phyloP scores from a whole-genome alignment of 2,797 vertebrate genomes.

The Lagorchestes hirsutus region DNA sequence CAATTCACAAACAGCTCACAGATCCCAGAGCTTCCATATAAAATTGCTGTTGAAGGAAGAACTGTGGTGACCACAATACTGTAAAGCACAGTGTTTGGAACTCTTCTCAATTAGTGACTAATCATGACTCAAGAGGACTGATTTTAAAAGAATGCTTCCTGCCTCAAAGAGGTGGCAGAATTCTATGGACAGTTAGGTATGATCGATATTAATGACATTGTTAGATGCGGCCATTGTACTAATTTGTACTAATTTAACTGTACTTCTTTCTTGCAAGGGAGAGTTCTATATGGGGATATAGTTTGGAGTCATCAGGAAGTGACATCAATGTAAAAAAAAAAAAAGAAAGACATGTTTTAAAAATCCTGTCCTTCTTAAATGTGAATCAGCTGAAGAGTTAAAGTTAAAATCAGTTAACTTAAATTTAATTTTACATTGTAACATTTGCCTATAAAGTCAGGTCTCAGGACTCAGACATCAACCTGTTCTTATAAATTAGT shows the following conservation, averaged over 20 bases:
- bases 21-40: conserved; percentile 34
- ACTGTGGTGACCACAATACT: background rate
- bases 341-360: background rate
- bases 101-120: background rate
- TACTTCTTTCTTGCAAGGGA: background rate
- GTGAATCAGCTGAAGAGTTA: background rate
- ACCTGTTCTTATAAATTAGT: background rate
- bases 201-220: background rate
- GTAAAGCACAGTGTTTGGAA: background rate
- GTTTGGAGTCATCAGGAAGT: background rate
- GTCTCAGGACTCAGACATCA: background rate
- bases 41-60: background rate
- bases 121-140: background rate
- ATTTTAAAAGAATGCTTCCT: background rate
- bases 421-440: background rate
- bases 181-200: background rate
- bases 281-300: background rate
- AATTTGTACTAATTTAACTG: background rate
- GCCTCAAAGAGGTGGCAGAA: background rate
- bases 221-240: background rate
- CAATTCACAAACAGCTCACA: background rate
- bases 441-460: background rate
- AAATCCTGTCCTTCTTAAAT: background rate
- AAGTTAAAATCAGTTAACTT: background rate
- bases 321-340: background rate